phyloP scores from a whole-genome alignment of 2,888 invertebrate species.

The Philhelius pedissequus region DNA sequence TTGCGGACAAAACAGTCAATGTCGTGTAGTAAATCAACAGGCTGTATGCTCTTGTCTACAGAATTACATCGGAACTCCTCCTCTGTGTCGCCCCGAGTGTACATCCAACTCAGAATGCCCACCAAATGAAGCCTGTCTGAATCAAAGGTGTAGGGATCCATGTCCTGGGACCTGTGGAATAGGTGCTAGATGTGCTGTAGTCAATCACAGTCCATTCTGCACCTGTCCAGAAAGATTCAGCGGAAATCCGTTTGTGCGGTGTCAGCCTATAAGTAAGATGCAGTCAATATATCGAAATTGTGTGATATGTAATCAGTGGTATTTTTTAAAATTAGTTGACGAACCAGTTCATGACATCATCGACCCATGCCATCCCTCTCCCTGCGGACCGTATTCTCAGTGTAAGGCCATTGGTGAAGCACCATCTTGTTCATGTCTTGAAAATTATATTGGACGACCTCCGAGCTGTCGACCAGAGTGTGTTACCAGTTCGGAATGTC shows the following conservation, averaged over 20 bases:
- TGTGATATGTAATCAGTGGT: not conserved
- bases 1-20: slow-evolving; percentile 90
- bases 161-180: slow-evolving; percentile 90
- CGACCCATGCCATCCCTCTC: slow-evolving; percentile 88
- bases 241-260: slow-evolving; percentile 88
- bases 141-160: slow-evolving; percentile 90
- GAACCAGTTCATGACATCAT: slow-evolving; percentile 79
- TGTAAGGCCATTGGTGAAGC: slow-evolving; percentile 84
- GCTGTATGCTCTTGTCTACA: slow-evolving; percentile 86
- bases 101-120: slow-evolving; percentile 87
- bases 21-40: slow-evolving; percentile 86
- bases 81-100: slow-evolving; percentile 89
- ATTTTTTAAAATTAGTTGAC: slow-evolving; percentile 73
- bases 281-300: too few species aligned
- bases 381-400: slow-evolving; percentile 89
- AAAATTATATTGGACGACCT: slow-evolving; percentile 84
- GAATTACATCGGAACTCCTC: slow-evolving; percentile 87
- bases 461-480: slow-evolving; percentile 91
- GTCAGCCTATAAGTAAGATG: slow-evolving; percentile 80
- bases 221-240: slow-evolving; percentile 84
- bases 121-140: slow-evolving; percentile 86
- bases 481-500: slow-evolving; percentile 87
- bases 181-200: slow-evolving; percentile 86
- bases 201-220: slow-evolving; percentile 90
- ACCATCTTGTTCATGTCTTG: slow-evolving; percentile 87